A percentile compares a stretch with the other conserved stretches of the same genome.
phyloP scores from a whole-genome alignment of 2,797 vertebrate species.

The Antrozous pallidus region DNA sequence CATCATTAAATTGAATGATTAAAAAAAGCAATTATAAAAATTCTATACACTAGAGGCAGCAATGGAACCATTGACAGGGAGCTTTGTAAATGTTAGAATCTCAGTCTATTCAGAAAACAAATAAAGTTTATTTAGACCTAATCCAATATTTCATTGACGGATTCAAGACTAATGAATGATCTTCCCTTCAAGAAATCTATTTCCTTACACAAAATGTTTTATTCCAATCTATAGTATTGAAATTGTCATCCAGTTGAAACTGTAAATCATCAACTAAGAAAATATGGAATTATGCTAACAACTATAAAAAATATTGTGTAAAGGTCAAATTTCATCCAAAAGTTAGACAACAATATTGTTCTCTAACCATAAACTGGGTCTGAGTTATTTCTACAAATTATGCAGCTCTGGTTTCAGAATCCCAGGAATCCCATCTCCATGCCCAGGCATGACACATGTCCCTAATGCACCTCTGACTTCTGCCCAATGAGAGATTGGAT shows the following conservation, averaged over 20 bases:
- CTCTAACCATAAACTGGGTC: not conserved
- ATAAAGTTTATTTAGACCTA: not conserved
- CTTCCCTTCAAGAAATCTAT: constrained; percentile 35
- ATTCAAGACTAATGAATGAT: constrained; percentile 9
- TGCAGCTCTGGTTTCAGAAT: not conserved
- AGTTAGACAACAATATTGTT: not conserved
- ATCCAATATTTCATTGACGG: not conserved
- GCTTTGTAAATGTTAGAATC: not conserved
- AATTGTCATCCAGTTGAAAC: constrained; percentile 7
- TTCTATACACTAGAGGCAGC: not conserved
- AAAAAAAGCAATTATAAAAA: no score
- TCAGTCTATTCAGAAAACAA: constrained; percentile 19
- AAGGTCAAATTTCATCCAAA: not conserved
- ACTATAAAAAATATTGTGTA: not conserved
- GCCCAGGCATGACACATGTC: not conserved
- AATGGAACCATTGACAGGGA: not conserved
- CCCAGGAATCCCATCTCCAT: not conserved
- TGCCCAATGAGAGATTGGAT: not conserved
- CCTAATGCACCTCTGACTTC: not conserved
- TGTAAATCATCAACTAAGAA: constrained; percentile 31
- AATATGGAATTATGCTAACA: not conserved
- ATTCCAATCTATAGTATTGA: constrained; percentile 6
- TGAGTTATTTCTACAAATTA: not conserved
- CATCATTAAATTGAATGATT: no score
- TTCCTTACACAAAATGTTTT: constrained; percentile 16